Evolutionary conservation across 2,797 vertebrate species (phyloP), one percentile per base, ranked within the genome.

Genomic region (Pogonophryne albipinna): DNA sequence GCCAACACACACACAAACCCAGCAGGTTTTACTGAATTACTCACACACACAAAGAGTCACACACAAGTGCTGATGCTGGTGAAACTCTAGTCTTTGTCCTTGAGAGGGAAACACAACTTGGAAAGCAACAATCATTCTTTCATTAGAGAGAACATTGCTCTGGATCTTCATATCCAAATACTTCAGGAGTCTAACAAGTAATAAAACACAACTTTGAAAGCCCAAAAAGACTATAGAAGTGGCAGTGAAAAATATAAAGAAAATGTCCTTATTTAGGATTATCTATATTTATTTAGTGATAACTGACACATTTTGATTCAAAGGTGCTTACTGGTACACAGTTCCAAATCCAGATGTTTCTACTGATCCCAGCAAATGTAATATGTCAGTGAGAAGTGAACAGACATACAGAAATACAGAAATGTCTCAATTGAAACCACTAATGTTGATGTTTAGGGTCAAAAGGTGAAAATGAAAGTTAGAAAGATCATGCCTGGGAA

Each of bases 31-130:
- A 9, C 34, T 38, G 34, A 38, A 45, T 46, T 23, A 60, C 41
- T 10, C 42, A 16, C 16, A 56, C 34, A 63, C 61, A 69, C 71
- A 77, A 59, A 62, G 42, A 57, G 16, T 75, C 42, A 81, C 76
- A 76, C 51, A 70, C 77, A 47, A 34, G 27, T 3, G 74, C 80
- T 81, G 82, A 83, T 78, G 66, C 59, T 16, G 58, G 53, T 80
- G 88, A 90, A 90, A 91, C 83, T 86, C 66, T 78, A 88, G 74
- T 62, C 79, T 61, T 45, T 62, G 87, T 84, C 87, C 87, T 91
- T 91, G 80, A 88, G 70, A 78, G 69, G 55, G 64, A 38, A 61
- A 60, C 53, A 66, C 62, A 81, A 85, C 38, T 76, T 77, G 15
- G 60, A 80, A 11, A 76, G 31, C 53, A 78, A 53, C 42, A 66